Evolutionary conservation across 2,888 invertebrate species (phyloP), one percentile per base, ranked within the genome.

Genomic region (Ormyrus pomaceus): DNA sequence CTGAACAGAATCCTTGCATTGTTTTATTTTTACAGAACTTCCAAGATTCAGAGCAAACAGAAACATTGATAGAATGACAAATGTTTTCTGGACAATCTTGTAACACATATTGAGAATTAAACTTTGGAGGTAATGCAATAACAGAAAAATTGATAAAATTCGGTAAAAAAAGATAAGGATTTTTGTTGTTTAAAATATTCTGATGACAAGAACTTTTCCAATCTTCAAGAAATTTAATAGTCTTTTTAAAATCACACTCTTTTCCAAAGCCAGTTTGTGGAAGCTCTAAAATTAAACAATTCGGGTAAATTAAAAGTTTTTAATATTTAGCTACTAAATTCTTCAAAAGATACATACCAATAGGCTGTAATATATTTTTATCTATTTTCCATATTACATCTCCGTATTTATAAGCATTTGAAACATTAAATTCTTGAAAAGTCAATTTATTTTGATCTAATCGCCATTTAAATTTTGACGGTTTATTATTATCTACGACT

Each of bases 181-280:
- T 91, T 6, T 91, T 75, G 81, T 91, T 91, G 56, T 86, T 85
- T 75, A 92, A 85, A 56, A 88, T 82, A 79, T 83, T 87, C 86
- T 92, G 91, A 77, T 87, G 85, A 84, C 92, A 92, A 19, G 85
- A 83, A 74, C 87, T 87, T 83, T 91, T 87, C 84, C 91, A 87
- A 82, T 92, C 87, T 84, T 91, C 87, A 64, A 93, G 89, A 87
- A 91, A 93, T 82, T 87, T 88, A 1, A 93, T 82, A 71, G 87
- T 86, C 84, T 91, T 91, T 70, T 87, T 89, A 55, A 89, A 88
- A 62, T 85, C 82, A 77, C 90, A 91, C 34, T 84, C 81, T 61
- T 84, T 84, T 6, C 86, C 88, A 70, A 90, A 89, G 76, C 90
- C 90, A 65, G 86, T 84, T 83, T 88, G 87, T 72, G 85, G 82